Conservation (phyloP, 2,113 vertebrate species). For the Henicopernis longicauda region DNA sequence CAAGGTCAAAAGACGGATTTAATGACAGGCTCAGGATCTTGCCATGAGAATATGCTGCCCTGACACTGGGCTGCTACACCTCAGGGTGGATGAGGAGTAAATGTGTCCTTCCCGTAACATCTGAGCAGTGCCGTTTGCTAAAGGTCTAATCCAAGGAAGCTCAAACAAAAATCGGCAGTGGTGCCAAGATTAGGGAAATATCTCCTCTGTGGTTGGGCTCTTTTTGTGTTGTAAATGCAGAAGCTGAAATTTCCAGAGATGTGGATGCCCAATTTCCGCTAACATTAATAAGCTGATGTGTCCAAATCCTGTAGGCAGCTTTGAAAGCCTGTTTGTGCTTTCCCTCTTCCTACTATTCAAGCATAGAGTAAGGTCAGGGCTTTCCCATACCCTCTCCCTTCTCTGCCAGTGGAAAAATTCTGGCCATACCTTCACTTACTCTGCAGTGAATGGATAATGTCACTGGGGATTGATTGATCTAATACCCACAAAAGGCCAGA, state of each 20-base stretch:
- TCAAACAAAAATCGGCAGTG: slow-evolving; percentile 51
- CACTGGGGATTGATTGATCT: slow-evolving; percentile 69
- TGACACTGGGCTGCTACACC: slow-evolving; percentile 13
- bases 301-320: slow-evolving; percentile 70
- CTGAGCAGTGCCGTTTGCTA: background rate
- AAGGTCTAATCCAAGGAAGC: slow-evolving; percentile 63
- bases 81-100: background rate
- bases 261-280: slow-evolving; percentile 68
- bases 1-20: slow-evolving; percentile 56
- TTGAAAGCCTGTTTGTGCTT: slow-evolving; percentile 69
- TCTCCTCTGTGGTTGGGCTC: slow-evolving; percentile 55
- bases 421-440: slow-evolving; percentile 69
- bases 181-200: slow-evolving; percentile 66
- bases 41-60: slow-evolving; percentile 37
- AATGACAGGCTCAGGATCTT: slow-evolving; percentile 24
- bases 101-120: background rate
- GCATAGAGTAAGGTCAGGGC: slow-evolving; percentile 65
- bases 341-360: slow-evolving; percentile 69
- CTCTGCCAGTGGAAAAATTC: slow-evolving; percentile 67
- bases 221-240: slow-evolving; percentile 67
- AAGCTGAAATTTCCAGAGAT: slow-evolving; percentile 68
- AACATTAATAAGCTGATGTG: slow-evolving; percentile 69
- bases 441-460: slow-evolving; percentile 68
- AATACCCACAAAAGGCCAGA: slow-evolving; percentile 67
- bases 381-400: slow-evolving; percentile 69